phyloP scores from a whole-genome alignment of 2,888 invertebrate genomes.

The Anaspis maculata region DNA sequence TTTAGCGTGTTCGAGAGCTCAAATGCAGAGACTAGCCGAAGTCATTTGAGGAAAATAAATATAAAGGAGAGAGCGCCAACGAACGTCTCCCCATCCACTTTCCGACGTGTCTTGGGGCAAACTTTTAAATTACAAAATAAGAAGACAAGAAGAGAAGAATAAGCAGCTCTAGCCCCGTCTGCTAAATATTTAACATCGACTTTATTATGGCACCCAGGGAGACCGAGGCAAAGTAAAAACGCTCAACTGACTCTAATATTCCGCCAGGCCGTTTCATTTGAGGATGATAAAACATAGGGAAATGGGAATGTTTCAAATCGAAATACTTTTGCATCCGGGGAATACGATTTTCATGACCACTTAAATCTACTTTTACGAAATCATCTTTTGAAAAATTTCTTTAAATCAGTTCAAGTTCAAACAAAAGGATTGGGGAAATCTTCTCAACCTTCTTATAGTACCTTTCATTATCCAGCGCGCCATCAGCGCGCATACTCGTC shows the following conservation, averaged over 20 bases:
- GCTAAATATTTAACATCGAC: slow-evolving; percentile 36
- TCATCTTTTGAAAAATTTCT: too few species aligned
- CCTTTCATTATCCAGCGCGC: too few species aligned
- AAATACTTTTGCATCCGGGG: too few species aligned
- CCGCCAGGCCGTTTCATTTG: slow-evolving; percentile 23
- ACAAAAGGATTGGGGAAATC: too few species aligned
- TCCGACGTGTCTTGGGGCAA: slow-evolving; percentile 28
- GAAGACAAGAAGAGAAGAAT: slow-evolving; percentile 26
- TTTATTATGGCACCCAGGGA: slow-evolving; percentile 30
- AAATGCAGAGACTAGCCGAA: slow-evolving; percentile 22
- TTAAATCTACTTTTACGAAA: too few species aligned
- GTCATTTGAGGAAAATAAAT: slow-evolving; percentile 32
- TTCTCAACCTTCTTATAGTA: too few species aligned
- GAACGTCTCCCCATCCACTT: slow-evolving; percentile 17
- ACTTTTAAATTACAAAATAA: slow-evolving; percentile 38
- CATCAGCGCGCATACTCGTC: too few species aligned
- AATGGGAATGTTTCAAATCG: slow-evolving; percentile 25
- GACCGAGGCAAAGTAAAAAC: slow-evolving; percentile 18
- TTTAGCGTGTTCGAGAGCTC: slow-evolving; percentile 23
- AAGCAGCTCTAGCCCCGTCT: slow-evolving; percentile 29
- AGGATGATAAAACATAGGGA: slow-evolving; percentile 29
- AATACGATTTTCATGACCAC: too few species aligned
- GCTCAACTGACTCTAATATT: slow-evolving; percentile 26
- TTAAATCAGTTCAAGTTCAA: too few species aligned
- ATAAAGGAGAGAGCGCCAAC: slow-evolving; percentile 19